Conservation (phyloP, 2,888 invertebrate species). For the Clanis bilineata region DNA sequence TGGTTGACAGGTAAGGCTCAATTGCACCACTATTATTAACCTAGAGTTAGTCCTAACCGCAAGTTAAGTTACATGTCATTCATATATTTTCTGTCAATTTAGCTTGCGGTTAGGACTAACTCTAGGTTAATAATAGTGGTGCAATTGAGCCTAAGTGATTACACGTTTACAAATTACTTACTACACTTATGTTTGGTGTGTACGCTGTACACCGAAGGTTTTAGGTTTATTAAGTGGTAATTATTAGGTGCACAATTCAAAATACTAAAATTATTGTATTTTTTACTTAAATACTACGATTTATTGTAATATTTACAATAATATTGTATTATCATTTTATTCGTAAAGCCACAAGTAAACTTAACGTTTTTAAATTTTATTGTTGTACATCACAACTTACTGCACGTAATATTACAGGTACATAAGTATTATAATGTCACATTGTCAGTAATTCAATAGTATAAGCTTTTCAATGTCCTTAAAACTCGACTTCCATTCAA, state of each 20-base stretch:
- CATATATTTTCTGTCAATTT: too few species aligned
- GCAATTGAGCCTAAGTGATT: not conserved
- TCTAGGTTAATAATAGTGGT: too few species aligned
- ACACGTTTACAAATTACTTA: not conserved
- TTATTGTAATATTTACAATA: not conserved
- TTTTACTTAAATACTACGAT: not conserved
- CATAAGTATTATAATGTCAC: not conserved
- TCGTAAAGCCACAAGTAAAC: slow-evolving; percentile 13
- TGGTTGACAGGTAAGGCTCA: not conserved
- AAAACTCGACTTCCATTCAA: not conserved
- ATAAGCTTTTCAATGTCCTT: not conserved
- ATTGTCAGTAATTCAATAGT: not conserved
- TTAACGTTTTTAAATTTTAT: not conserved
- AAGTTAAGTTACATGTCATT: too few species aligned
- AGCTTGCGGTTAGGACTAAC: too few species aligned
- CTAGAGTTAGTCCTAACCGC: too few species aligned
- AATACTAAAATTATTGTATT: not conserved
- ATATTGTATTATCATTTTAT: not conserved
- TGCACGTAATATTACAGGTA: not conserved
- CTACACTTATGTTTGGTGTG: not conserved
- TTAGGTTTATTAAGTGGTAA: not conserved
- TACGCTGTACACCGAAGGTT: not conserved
- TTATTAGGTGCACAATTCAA: not conserved
- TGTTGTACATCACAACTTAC: not conserved
- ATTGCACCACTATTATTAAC: too few species aligned